These are phyloP conservation scores for Halesus radiatus DNA, from an alignment of 1,140 invertebrate genomes.

Conservation along the genomic window DNA sequence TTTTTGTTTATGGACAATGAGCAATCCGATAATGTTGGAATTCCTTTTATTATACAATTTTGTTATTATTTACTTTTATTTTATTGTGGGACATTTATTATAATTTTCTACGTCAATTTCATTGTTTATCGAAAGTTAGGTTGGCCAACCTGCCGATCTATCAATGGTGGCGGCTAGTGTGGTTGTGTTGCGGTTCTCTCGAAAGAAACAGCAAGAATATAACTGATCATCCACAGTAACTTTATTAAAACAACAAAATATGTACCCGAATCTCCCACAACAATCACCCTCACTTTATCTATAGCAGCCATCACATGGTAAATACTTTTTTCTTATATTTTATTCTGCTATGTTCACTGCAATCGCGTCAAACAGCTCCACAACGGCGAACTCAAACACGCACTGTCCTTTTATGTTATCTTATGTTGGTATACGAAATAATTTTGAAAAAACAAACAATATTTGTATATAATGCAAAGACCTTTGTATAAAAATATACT, in stretches of 20 bases:
- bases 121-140: conserved; percentile 26
- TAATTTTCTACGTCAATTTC: not conserved
- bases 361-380: not conserved
- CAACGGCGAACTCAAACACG: not conserved
- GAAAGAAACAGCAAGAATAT: not conserved
- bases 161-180: conserved; percentile 42
- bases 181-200: not conserved
- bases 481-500: too few species aligned
- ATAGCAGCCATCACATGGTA: conserved; percentile 76
- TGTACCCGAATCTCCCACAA: conserved; percentile 93
- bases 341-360: not conserved
- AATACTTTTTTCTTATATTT: conserved; percentile 40
- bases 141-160: conserved; percentile 44
- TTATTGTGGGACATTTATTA: not conserved
- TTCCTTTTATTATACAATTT: not conserved
- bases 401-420: conserved; percentile 1
- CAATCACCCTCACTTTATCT: conserved; percentile 91
- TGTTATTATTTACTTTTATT: not conserved
- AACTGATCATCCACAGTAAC: not conserved
- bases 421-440: conserved; percentile 19
- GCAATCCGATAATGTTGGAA: too few species aligned
- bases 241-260: conserved; percentile 16
- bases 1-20: too few species aligned
- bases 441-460: too few species aligned
- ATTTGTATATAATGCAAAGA: too few species aligned